Conservation (phyloP, 1,140 invertebrate genomes). For the Olivierus martensii region DNA sequence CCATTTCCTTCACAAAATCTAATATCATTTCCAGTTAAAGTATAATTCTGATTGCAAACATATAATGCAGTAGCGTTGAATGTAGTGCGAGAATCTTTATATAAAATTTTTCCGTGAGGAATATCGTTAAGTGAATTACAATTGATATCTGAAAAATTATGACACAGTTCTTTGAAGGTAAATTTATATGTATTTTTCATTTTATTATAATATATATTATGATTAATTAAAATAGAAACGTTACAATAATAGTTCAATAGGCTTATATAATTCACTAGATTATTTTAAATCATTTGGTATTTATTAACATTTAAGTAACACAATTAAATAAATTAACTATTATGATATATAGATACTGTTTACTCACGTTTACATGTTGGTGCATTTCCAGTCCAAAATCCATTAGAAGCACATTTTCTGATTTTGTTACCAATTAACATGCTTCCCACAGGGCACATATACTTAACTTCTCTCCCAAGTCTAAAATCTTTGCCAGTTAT, state of each 20-base stretch:
- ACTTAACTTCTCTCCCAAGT: slow-evolving; percentile 53
- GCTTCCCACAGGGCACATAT: slow-evolving; percentile 66
- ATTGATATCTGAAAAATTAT: slow-evolving; percentile 50
- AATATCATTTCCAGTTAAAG: slow-evolving; percentile 50
- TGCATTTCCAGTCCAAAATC: slow-evolving; percentile 62
- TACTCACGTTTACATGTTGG: slow-evolving; percentile 73
- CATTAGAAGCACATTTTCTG: slow-evolving; percentile 51
- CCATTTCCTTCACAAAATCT: slow-evolving; percentile 59
- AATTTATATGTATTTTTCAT: too few species aligned
- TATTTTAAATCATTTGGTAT: too few species aligned
- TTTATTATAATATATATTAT: too few species aligned
- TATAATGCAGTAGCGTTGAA: slow-evolving; percentile 60
- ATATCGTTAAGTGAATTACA: slow-evolving; percentile 54
- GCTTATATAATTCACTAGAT: too few species aligned
- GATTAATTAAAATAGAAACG: too few species aligned
- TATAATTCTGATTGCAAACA: slow-evolving; percentile 64
- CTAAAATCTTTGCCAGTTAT: slow-evolving; percentile 52
- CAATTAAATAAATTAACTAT: not conserved
- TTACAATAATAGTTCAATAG: too few species aligned
- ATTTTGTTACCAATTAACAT: slow-evolving; percentile 56
- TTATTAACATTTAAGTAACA: too few species aligned
- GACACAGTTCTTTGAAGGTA: too few species aligned
- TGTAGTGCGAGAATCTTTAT: slow-evolving; percentile 54
- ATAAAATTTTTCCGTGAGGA: slow-evolving; percentile 52
- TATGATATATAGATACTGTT: not conserved